A percentile compares a stretch with the other conserved stretches of the same genome.
Evolutionary conservation across 2,888 invertebrate species (phyloP).

Genomic region (Eucera pruinosa): DNA sequence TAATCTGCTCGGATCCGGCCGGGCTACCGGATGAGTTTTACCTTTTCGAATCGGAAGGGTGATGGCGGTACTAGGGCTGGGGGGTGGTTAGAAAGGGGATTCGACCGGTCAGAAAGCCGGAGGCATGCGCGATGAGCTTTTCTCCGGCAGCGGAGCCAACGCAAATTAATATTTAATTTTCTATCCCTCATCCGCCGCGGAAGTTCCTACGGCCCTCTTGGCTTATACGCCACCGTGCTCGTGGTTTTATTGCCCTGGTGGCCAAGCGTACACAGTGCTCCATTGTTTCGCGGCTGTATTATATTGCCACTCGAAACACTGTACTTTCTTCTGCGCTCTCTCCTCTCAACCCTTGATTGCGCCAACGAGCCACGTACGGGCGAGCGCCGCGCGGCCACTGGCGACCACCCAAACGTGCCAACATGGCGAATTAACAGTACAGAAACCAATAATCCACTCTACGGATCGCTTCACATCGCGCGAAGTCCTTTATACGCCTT

Average conservation of each 20-base stretch:
- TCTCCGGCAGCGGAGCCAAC: constrained; percentile 64
- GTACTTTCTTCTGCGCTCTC: constrained; percentile 61
- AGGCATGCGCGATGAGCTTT: constrained; percentile 75
- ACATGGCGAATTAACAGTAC: constrained; percentile 67
- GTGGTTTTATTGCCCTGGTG: constrained; percentile 72
- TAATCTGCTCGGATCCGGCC: constrained; percentile 66
- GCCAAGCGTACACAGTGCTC: constrained; percentile 68
- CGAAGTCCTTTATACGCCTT: constrained; percentile 13
- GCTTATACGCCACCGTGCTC: constrained; percentile 68
- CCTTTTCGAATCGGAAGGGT: constrained; percentile 46
- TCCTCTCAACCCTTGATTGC: constrained; percentile 62
- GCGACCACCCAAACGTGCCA: constrained; percentile 57
- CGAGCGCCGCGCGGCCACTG: constrained; percentile 44
- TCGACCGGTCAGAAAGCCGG: constrained; percentile 57
- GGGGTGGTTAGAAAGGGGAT: constrained; percentile 4
- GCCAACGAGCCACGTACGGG: constrained; percentile 63
- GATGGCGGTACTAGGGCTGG: neutral
- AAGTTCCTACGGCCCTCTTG: constrained; percentile 70
- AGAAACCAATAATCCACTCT: constrained; percentile 64
- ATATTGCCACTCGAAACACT: constrained; percentile 72
- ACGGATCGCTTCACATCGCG: constrained; percentile 12
- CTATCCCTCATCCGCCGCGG: constrained; percentile 76
- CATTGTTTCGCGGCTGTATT: constrained; percentile 73
- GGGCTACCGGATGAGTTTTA: constrained; percentile 57
- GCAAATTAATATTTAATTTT: constrained; percentile 82